These are phyloP conservation scores for Dermatophagoides farinae DNA, from an alignment of 1,140 invertebrate species.

Conservation along the genomic window DNA sequence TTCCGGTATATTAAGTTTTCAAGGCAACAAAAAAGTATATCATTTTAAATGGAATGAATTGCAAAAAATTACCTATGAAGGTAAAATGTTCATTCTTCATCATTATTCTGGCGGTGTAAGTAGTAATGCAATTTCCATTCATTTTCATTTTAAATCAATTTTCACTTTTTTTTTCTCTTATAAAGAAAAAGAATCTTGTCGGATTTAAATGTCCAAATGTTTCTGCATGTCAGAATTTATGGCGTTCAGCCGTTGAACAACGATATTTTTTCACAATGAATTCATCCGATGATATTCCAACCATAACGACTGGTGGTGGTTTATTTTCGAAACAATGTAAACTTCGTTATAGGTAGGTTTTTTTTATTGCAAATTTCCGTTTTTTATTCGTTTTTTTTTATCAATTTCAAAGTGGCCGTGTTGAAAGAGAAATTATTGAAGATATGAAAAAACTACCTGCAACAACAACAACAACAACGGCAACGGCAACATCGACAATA, in stretches of 20 bases:
- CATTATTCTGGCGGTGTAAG: constrained; percentile 42
- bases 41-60: constrained; percentile 82
- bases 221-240: constrained; percentile 72
- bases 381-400: not conserved
- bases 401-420: constrained; percentile 48
- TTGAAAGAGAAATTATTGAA: constrained; percentile 63
- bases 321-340: constrained; percentile 83
- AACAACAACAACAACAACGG: not conserved
- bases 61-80: constrained; percentile 86
- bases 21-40: constrained; percentile 71
- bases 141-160: constrained; percentile 1
- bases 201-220: constrained; percentile 83
- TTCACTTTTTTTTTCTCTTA: constrained; percentile 11
- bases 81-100: constrained; percentile 94
- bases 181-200: constrained; percentile 81
- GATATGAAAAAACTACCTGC: constrained; percentile 27
- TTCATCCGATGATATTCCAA: constrained; percentile 59
- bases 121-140: not conserved
- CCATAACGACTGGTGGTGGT: constrained; percentile 70
- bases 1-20: constrained; percentile 78
- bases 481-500: not conserved
- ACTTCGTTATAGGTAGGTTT: constrained; percentile 41
- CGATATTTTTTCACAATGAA: constrained; percentile 86
- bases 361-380: not conserved
- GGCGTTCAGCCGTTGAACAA: constrained; percentile 87